Percentiles rank a stretch among this genome's conserved stretches.
phyloP scores from a whole-genome alignment of 2,113 vertebrate genomes.

The Pavo muticus region DNA sequence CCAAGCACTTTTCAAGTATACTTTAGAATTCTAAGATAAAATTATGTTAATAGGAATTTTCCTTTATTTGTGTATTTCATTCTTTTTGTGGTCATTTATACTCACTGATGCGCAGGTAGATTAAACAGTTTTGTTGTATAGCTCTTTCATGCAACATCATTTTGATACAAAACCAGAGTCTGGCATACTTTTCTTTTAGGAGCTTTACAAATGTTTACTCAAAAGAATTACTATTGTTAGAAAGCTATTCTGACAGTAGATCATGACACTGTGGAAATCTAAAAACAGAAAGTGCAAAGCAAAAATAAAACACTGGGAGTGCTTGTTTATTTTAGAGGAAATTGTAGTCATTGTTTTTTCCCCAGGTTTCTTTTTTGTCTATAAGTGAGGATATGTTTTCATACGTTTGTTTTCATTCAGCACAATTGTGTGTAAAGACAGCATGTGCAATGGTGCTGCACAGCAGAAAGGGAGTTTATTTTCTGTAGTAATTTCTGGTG shows the following conservation, averaged over 20 bases:
- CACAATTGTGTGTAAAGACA: not conserved
- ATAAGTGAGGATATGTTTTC: not conserved
- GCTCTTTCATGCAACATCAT: not conserved
- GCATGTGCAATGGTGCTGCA: not conserved
- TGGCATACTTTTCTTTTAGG: not conserved
- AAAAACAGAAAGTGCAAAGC: not conserved
- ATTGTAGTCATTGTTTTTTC: not conserved
- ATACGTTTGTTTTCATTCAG: not conserved
- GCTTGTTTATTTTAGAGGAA: not conserved
- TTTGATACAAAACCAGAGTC: not conserved
- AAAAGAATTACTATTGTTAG: not conserved
- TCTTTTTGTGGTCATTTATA: not conserved
- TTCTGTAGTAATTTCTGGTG: not conserved
- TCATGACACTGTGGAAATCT: not conserved
- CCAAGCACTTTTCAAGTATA: accelerated
- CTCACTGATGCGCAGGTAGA: not conserved
- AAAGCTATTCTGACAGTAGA: not conserved
- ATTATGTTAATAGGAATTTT: not conserved
- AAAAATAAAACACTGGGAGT: not conserved
- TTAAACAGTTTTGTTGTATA: not conserved
- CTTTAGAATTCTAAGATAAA: not conserved
- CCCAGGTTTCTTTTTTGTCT: not conserved
- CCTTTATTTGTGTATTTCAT: not conserved
- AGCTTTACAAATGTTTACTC: not conserved
- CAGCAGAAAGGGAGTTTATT: not conserved